These are phyloP conservation scores for Porites divaricata DNA, from an alignment of 92 coral and sea anemone genomes.

Conservation along the genomic window DNA sequence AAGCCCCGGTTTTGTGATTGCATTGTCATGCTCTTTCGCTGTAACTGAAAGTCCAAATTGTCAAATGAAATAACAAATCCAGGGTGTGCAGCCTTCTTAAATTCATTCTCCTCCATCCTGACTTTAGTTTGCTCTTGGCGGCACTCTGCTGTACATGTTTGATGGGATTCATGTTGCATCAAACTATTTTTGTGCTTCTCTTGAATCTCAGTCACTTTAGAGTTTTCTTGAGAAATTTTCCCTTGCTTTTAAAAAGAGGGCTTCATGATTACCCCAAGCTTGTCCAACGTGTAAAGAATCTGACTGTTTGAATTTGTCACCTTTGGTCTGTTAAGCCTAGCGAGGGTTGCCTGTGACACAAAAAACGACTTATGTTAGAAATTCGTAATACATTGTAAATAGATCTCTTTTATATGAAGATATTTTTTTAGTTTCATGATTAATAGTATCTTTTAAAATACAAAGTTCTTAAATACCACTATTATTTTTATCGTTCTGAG, in stretches of 20 bases:
- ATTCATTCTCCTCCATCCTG: slow-evolving; percentile 8
- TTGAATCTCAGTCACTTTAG: slow-evolving; percentile 7
- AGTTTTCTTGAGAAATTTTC: slow-evolving; percentile 33
- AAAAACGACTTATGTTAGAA: neutral
- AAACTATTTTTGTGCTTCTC: slow-evolving; percentile 15
- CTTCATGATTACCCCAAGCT: slow-evolving; percentile 54
- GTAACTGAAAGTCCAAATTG: slow-evolving; percentile 6
- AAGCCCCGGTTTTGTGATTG: slow-evolving; percentile 22
- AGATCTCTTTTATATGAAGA: no score
- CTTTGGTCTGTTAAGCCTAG: slow-evolving; percentile 44
- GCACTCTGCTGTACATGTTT: slow-evolving; percentile 22
- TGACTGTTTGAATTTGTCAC: slow-evolving; percentile 49
- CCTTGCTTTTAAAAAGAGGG: slow-evolving; percentile 7
- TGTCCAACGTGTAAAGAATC: slow-evolving; percentile 35
- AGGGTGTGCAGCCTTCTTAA: slow-evolving; percentile 54
- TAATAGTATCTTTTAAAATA: no score
- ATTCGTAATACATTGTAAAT: no score
- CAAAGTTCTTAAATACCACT: no score
- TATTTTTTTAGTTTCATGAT: no score
- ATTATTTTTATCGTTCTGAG: no score
- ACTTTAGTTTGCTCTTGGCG: slow-evolving; percentile 11
- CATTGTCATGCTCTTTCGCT: neutral
- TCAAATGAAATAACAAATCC: slow-evolving; percentile 46
- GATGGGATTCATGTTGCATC: slow-evolving; percentile 28
- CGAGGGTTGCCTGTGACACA: slow-evolving; percentile 36